Conservation (phyloP, 2,888 invertebrate species). For the Unio delphinus region DNA sequence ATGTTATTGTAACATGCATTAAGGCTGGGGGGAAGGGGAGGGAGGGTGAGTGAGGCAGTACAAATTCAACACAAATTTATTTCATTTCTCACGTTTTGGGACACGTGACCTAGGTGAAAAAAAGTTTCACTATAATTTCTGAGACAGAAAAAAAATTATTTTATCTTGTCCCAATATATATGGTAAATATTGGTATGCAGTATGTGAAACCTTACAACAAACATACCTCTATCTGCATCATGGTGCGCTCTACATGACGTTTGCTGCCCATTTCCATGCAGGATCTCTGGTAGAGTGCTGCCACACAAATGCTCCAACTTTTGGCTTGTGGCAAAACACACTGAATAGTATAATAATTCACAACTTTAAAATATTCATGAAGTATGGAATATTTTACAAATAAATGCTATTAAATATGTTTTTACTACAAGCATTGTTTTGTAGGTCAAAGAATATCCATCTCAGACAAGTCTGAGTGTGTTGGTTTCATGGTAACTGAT, state of each 20-base stretch:
- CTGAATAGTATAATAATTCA: constrained; percentile 51
- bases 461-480: too few relatives aligned
- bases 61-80: too few relatives aligned
- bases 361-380: background rate
- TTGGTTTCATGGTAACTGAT: too few relatives aligned
- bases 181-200: background rate
- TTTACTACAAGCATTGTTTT: too few relatives aligned
- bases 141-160: background rate
- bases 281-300: constrained; percentile 84
- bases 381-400: too few relatives aligned
- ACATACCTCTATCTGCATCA: constrained; percentile 86
- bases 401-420: too few relatives aligned
- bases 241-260: constrained; percentile 88
- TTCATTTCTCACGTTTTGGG: too few relatives aligned
- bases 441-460: too few relatives aligned
- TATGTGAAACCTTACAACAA: background rate
- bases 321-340: constrained; percentile 78
- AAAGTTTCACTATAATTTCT: too few relatives aligned
- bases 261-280: constrained; percentile 83
- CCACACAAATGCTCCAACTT: constrained; percentile 84
- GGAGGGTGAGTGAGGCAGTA: rapidly evolving
- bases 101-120: too few relatives aligned
- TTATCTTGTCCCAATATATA: background rate
- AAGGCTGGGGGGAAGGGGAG: too few relatives aligned
- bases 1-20: too few relatives aligned